Base-by-base conservation (phyloP, 2,888 invertebrate genomes). In the Tribolium freemani region DNA sequence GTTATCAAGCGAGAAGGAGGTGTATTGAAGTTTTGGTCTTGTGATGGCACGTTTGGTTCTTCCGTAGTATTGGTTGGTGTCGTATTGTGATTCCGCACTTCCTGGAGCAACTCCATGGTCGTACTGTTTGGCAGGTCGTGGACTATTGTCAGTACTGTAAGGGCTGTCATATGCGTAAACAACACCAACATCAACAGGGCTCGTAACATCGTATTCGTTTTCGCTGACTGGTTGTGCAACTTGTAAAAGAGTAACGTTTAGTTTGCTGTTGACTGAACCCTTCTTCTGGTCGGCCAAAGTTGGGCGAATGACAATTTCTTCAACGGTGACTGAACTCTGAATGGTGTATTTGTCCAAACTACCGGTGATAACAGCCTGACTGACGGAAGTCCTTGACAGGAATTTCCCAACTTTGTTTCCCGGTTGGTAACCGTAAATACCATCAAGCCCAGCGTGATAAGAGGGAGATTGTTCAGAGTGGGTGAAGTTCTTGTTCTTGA, bases 401-500 rank as follows among this genome's bases (percentile, higher is more conserved):
- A 84, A 84, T 53, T 83, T 77, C 20, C 84, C 85, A 82, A 86
- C 82, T 75, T 82, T 75, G 74, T 84, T 86, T 69, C 80, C 26
- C 2, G 56, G 56, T 57, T 67, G 13, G 10, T 89, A 51, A 86
- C 76, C 26, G 85, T 78, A 11, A 86, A 87, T 85, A 56, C 88
- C 87, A 11, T 88, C 89, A 45, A 93, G 88, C 69, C 93, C 93
- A 77, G 89, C 91, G 81, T 93, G 79, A 63, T 92, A 93, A 38
- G 88, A 88, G 16, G 91, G 88, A 77, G 90, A 88, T 78, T 90
- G 88, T 57, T 90, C 88, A 84, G 92, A 73, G 77, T 90, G 89
- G 56, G 88, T 89, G 84, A 89, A 93, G 85, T 92, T 91, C 80
- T 90, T 91, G 78, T 89, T 90, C 84, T 93, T 93, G 10, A 90